Evolutionary conservation across 2,888 invertebrate genomes (phyloP).

Genomic region (Drosophila emarginata): DNA sequence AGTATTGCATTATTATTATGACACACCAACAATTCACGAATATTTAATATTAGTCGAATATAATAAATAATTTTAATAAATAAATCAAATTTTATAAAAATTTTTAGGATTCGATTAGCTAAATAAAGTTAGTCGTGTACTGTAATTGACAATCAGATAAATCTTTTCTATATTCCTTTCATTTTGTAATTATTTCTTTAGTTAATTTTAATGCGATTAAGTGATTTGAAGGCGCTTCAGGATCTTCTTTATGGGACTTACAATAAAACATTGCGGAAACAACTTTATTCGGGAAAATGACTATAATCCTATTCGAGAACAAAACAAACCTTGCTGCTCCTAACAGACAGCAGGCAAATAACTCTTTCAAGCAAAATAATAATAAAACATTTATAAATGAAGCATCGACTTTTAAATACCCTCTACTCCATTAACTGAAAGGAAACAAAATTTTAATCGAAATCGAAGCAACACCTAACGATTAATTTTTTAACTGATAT

Average conservation of each 20-base stretch:
- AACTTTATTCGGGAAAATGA: conserved; percentile 64
- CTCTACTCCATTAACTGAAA: neutral
- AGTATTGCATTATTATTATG: no score
- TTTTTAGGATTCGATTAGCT: neutral
- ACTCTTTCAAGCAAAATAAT: conserved; percentile 4
- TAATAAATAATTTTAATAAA: no score
- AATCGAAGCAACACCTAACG: no score
- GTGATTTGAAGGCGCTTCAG: neutral
- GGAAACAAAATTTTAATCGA: no score
- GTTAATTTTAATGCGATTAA: neutral
- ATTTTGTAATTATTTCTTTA: neutral
- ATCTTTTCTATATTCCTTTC: neutral
- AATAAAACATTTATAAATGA: neutral
- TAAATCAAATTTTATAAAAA: no score
- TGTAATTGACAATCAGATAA: neutral
- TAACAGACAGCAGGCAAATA: neutral
- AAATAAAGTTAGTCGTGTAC: neutral
- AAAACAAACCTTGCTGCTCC: neutral
- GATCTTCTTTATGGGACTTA: neutral
- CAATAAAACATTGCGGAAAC: conserved; percentile 34
- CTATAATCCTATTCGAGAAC: conserved; percentile 40
- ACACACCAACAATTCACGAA: no score
- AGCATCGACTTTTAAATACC: neutral
- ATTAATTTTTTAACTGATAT: no score
- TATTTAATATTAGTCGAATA: no score